These are phyloP conservation scores for Drosophila parthenogenetica DNA, from an alignment of 2,888 invertebrate species.

Conservation along the genomic window DNA sequence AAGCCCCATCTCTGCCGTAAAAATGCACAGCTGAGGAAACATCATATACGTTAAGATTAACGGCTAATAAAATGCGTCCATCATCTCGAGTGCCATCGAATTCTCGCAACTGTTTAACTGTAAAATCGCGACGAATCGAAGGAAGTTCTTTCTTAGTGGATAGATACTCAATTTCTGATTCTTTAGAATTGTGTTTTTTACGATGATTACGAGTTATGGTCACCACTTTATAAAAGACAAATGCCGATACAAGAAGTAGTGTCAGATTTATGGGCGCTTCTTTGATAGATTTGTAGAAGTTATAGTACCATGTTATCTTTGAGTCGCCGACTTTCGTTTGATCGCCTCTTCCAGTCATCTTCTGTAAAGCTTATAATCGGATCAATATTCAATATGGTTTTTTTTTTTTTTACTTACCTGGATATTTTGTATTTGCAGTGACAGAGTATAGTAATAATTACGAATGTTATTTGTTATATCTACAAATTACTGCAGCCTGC, in stretches of 20 bases:
- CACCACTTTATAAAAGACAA: conserved; percentile 59
- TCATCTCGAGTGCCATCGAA: conserved; percentile 53
- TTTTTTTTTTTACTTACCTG: neutral
- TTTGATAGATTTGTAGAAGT: conserved; percentile 40
- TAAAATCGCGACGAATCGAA: conserved; percentile 41
- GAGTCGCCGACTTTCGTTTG: conserved; percentile 5
- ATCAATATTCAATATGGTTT: neutral
- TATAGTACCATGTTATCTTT: conserved; percentile 50
- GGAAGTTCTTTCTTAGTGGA: conserved; percentile 9
- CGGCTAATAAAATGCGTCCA: conserved; percentile 59
- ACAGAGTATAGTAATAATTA: neutral
- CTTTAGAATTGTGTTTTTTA: conserved; percentile 2
- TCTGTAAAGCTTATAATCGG: neutral
- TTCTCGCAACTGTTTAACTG: conserved; percentile 41
- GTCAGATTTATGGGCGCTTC: conserved; percentile 46
- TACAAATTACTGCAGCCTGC: conserved; percentile 19
- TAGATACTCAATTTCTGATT: neutral
- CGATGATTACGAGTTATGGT: conserved; percentile 24
- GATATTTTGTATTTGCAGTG: neutral
- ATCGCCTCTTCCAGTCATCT: conserved; percentile 39
- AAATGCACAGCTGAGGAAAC: conserved; percentile 48
- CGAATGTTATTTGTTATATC: neutral
- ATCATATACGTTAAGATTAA: conserved; percentile 58
- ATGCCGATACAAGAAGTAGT: conserved; percentile 50
- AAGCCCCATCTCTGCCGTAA: conserved; percentile 51